Base-by-base conservation (phyloP, 2,888 invertebrate genomes). In the Epistrophella euchroma region DNA sequence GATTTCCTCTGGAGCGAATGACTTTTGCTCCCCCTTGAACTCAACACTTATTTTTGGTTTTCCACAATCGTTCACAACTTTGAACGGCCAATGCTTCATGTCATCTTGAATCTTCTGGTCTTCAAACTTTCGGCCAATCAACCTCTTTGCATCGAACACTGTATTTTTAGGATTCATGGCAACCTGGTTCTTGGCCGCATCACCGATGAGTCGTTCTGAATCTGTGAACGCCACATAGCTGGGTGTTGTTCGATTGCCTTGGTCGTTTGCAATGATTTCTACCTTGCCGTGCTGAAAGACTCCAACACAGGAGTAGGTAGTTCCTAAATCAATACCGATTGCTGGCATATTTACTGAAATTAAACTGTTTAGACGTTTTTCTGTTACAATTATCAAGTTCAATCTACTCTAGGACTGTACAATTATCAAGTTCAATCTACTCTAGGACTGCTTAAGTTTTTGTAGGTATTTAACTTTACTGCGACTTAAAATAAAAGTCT, bases 11-110 rank as follows among this genome's bases (percentile, higher is more conserved):
- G 93, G 97, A 93, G 95, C 97, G 94, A 98, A 98, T 68, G 95
- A 95, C 92, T 98, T 98, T 84, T 93, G 93, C 93, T 98, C 98
- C 58, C 97, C 97, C 91, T 97, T 98, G 94, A 97, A 98, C 88
- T 96, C 93, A 50, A 97, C 97, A 91, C 96, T 94, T 88, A 97
- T 96, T 93, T 96, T 97, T 87, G 97, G 97, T 93, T 96, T 97
- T 70, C 96, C 95, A 81, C 94, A 94, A 91, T 96, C 96, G 91
- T 94, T 96, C 90, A 96, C 93, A 6, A 98, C 97, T 91, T 96
- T 97, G 91, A 98, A 98, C 62, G 98, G 98, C 96, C 98, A 98
- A 93, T 97, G 96, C 93, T 98, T 97, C 95, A 98, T 96, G 92
- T 98, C 98, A 77, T 95, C 95, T 93, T 98, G 98, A 75, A 99